Evolutionary conservation across 2,888 invertebrate genomes (phyloP), one percentile per base, ranked within the genome.

Genomic region (Anticlea derivata): DNA sequence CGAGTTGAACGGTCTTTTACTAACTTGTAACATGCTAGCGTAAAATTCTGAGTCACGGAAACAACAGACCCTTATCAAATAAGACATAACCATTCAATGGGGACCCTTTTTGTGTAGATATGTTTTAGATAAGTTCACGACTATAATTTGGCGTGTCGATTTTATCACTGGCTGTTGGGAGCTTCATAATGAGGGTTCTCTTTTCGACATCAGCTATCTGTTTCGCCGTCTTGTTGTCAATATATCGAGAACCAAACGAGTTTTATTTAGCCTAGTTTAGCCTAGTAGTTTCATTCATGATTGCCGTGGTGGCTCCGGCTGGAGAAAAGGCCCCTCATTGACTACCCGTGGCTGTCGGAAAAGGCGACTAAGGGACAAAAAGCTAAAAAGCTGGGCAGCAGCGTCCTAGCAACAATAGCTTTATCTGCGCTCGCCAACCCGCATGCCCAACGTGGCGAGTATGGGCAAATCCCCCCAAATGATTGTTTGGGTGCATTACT

Each of bases 41-140:
- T 48, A 47, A 56, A 55, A 50, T 43, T 49, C 48, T 48, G 51
- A 55, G 53, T 53, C 52, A 57, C 49, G 51, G 43, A 56, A 57
- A 59, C 60, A 56, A 58, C 50, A 59, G 56, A 60, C 61, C 63
- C 65, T 60, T 63, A 63, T 65, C 65, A 57, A 62, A 55, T 59
- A 60, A 61, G 63, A 65, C 58, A 57, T 65, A 63, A 61, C 55
- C 46, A 56, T 60, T 62, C 58, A 55, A 56, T 54, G 53, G 51
- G 50, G 54, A 58, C 58, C 63, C 63, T 62, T 63, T 63, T 63
- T 62, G 59, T 58, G 60, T 60, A 62, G 58, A 59, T 58, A 50
- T 55, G 55, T 41, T 62, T 59, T 20, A 51, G 65, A 65, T 65
- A 63, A 58, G 48, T 55, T 51, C 53, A 52, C 40, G 44, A 47